phyloP scores from a whole-genome alignment of 2,113 vertebrate species.

The Podocnemis expansa region DNA sequence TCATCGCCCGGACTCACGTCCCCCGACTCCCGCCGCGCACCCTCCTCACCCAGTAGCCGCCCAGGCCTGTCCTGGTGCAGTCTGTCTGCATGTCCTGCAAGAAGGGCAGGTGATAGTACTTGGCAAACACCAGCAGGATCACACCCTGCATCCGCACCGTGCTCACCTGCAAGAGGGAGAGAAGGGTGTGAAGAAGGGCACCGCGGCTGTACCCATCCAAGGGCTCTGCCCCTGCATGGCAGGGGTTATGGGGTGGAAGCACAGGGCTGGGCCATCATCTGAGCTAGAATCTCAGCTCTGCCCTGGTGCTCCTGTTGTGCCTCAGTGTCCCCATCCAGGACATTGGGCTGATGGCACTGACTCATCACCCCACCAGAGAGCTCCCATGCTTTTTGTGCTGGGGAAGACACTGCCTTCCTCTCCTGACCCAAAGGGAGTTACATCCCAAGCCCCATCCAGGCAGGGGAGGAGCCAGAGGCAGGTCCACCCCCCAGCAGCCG shows the following conservation, averaged over 20 bases:
- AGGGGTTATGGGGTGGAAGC: too few species aligned
- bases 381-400: too few species aligned
- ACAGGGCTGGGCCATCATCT: too few species aligned
- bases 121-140: conserved; percentile 92
- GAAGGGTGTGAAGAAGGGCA: background rate
- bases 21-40: conserved; percentile 40
- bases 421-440: background rate
- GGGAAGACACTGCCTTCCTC: too few species aligned
- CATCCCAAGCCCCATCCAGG: rapidly evolving
- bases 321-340: background rate
- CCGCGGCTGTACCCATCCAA: too few species aligned
- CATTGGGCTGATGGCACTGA: background rate
- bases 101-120: conserved; percentile 91
- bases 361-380: too few species aligned
- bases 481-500: background rate
- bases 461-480: background rate
- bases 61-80: conserved; percentile 90
- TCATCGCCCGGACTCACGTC: conserved; percentile 3
- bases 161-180: conserved; percentile 82
- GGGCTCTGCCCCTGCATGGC: background rate
- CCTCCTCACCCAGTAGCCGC: conserved; percentile 85
- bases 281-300: background rate
- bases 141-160: conserved; percentile 97
- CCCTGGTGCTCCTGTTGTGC: background rate
- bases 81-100: conserved; percentile 89